Evolutionary conservation across 2,113 vertebrate species (phyloP).

Genomic region (Aix galericulata): DNA sequence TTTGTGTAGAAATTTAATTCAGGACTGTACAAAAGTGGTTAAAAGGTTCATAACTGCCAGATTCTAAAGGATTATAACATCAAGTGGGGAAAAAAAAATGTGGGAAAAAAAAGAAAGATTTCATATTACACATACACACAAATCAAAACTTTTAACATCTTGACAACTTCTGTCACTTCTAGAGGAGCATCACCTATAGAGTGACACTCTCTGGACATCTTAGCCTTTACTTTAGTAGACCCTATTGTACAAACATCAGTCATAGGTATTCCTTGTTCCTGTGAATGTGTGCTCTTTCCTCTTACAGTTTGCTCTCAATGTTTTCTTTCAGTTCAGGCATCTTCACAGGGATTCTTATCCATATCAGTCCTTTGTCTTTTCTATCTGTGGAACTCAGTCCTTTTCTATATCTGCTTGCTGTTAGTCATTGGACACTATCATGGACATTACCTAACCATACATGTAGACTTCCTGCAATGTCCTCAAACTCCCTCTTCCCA

Average conservation of each 20-base stretch:
- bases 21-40: not conserved
- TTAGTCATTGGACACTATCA: not conserved
- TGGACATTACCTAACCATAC: not conserved
- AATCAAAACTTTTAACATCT: not conserved
- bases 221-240: not conserved
- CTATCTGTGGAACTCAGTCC: rapidly evolving
- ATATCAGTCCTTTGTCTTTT: not conserved
- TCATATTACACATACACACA: not conserved
- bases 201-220: not conserved
- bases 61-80: not conserved
- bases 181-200: not conserved
- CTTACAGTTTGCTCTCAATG: not conserved
- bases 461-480: not conserved
- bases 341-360: not conserved
- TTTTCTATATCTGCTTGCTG: not conserved
- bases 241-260: not conserved
- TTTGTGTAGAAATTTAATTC: not conserved
- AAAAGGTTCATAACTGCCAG: not conserved
- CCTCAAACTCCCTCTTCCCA: not conserved
- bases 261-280: not conserved
- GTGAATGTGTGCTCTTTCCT: not conserved
- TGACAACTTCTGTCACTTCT: not conserved
- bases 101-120: not conserved
- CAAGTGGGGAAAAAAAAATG: not conserved
- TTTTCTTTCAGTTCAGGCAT: not conserved